A percentile compares a stretch with the other conserved stretches of the same genome.
These are phyloP conservation scores for Menidia menidia DNA, from an alignment of 2,797 vertebrate genomes.

Conservation along the genomic window DNA sequence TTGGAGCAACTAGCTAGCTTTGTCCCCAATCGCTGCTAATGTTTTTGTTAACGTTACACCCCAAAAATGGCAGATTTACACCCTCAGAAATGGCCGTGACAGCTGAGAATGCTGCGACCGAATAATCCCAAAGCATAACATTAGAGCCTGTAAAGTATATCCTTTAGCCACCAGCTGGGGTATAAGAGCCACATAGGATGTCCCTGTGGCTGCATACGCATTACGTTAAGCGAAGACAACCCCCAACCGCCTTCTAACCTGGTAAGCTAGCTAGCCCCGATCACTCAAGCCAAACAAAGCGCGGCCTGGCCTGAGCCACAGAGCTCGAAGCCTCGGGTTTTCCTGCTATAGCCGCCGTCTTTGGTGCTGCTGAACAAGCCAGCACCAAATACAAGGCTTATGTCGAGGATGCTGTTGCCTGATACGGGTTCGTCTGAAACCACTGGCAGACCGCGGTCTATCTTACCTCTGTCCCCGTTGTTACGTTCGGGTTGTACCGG, in stretches of 20 bases:
- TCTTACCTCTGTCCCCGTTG: slow-evolving; percentile 96
- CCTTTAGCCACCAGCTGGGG: slow-evolving; percentile 12
- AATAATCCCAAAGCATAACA: slow-evolving; percentile 23
- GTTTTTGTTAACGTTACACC: slow-evolving; percentile 82
- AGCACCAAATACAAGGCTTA: neutral
- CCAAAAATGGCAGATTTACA: slow-evolving; percentile 84
- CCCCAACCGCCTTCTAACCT: slow-evolving; percentile 66
- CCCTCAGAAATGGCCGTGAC: slow-evolving; percentile 72
- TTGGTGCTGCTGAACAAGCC: neutral
- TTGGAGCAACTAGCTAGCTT: slow-evolving; percentile 46
- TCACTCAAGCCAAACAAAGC: slow-evolving; percentile 96
- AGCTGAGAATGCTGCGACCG: slow-evolving; percentile 76
- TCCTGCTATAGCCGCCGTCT: slow-evolving; percentile 70
- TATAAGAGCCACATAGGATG: slow-evolving; percentile 49
- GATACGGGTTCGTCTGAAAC: slow-evolving; percentile 22
- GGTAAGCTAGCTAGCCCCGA: slow-evolving; percentile 69
- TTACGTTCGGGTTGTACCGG: slow-evolving; percentile 98
- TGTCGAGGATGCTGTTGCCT: neutral
- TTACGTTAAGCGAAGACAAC: slow-evolving; percentile 68
- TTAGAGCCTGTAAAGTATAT: slow-evolving; percentile 5
- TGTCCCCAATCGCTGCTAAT: slow-evolving; percentile 60
- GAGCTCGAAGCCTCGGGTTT: slow-evolving; percentile 87
- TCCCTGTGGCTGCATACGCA: slow-evolving; percentile 65
- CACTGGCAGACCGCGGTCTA: slow-evolving; percentile 28
- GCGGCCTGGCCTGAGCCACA: slow-evolving; percentile 89